Percentiles rank a stretch among this genome's conserved stretches.
These are phyloP conservation scores for Rhincodon typus DNA, from an alignment of 2,797 vertebrate genomes.

Conservation along the genomic window DNA sequence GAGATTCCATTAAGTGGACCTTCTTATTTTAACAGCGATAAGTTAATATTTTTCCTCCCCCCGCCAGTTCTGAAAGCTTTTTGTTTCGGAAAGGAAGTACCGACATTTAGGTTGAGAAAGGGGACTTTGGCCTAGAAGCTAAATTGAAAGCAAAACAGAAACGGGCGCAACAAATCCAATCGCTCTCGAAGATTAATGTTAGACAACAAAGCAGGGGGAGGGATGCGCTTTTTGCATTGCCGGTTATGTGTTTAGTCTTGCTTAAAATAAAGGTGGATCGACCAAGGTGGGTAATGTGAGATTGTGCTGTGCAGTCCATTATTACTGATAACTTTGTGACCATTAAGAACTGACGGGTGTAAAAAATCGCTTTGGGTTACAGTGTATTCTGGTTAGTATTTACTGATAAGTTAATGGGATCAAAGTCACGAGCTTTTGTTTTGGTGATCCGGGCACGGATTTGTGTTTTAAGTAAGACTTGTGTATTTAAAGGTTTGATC, in stretches of 20 bases:
- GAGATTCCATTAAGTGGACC: background rate
- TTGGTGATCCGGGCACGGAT: background rate
- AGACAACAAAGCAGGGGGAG: background rate
- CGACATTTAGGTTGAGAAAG: background rate
- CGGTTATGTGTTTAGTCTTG: background rate
- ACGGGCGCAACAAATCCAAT: background rate
- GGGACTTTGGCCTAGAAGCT: background rate
- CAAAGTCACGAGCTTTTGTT: background rate
- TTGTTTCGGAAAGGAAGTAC: background rate
- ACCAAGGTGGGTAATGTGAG: background rate
- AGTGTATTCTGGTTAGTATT: background rate
- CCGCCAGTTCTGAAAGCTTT: background rate
- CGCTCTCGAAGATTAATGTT: background rate
- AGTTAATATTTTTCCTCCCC: background rate
- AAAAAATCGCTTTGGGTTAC: background rate
- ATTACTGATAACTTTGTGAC: background rate
- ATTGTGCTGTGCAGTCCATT: background rate
- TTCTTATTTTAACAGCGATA: background rate
- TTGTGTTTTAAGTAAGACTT: background rate
- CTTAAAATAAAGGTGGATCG: background rate
- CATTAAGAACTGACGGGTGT: background rate
- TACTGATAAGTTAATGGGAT: background rate
- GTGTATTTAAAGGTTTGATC: background rate
- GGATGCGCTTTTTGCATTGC: background rate
- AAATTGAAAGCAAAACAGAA: constrained; percentile 27